Conservation (phyloP, 2,888 invertebrate species). For the Pachydiplax longipennis region DNA sequence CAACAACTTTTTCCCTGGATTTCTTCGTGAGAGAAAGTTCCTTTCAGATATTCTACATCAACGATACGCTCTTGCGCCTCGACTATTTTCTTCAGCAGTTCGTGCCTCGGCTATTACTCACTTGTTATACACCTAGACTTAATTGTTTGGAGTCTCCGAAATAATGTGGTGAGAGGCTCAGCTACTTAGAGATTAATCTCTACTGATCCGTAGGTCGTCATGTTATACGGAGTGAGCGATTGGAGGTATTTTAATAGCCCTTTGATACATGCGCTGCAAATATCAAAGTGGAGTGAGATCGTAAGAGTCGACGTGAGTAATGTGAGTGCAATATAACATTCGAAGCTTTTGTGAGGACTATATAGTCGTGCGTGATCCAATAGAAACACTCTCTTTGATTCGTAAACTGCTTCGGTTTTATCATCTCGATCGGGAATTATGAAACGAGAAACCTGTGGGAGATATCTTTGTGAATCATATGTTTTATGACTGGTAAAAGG, state of each 20-base stretch:
- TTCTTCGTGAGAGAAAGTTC: not conserved
- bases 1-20: not conserved
- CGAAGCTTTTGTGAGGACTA: not conserved
- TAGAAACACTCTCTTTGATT: no score
- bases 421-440: no score
- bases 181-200: not conserved
- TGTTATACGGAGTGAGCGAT: not conserved
- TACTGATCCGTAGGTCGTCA: not conserved
- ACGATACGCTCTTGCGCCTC: not conserved
- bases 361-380: no score
- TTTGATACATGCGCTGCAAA: not conserved
- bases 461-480: no score
- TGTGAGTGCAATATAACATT: not conserved
- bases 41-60: not conserved
- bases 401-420: no score
- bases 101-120: not conserved
- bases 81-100: not conserved
- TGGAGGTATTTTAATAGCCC: not conserved
- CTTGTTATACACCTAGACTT: not conserved
- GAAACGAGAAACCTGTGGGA: no score
- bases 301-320: not conserved
- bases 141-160: not conserved
- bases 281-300: not conserved
- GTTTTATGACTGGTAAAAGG: no score
- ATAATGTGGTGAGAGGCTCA: not conserved